Percentiles rank a stretch among this genome's conserved stretches.
These are phyloP conservation scores for Crioceris asparagi DNA, from an alignment of 2,888 invertebrate species.

Conservation along the genomic window DNA sequence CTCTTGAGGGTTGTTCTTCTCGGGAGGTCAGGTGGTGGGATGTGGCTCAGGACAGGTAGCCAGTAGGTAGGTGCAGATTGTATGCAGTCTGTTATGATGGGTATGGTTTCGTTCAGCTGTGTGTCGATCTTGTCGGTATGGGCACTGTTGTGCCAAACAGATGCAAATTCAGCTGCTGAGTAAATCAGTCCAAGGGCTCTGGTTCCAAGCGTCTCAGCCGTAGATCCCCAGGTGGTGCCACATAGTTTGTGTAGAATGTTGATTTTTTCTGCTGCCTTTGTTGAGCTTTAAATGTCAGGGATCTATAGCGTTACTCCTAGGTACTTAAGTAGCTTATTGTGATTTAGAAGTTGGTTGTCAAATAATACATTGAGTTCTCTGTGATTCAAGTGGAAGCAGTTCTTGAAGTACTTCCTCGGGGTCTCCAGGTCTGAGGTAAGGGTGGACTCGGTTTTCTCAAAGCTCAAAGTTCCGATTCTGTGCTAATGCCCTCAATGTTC, in stretches of 20 bases:
- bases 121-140: conserved; percentile 2
- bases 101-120: conserved; percentile 1
- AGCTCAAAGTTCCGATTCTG: conserved; percentile 1
- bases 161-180: conserved; percentile 1
- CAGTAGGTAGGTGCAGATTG: conserved; percentile 8
- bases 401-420: conserved; percentile 8
- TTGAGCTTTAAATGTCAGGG: conserved; percentile 2
- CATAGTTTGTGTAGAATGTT: conserved; percentile 3
- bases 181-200: conserved; percentile 2
- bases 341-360: background rate
- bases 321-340: conserved; percentile 3
- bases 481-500: conserved; percentile 6
- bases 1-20: conserved; percentile 8
- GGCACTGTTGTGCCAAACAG: conserved; percentile 4
- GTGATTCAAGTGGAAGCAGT: conserved; percentile 6
- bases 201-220: background rate
- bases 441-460: conserved; percentile 6
- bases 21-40: too few relatives aligned
- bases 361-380: conserved; percentile 1
- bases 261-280: conserved; percentile 1
- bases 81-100: conserved; percentile 8
- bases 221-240: too few relatives aligned
- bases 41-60: too few relatives aligned
- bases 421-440: conserved; percentile 6
- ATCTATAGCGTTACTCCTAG: conserved; percentile 1